A percentile compares a stretch with the other conserved stretches of the same genome.
These are phyloP conservation scores for Sipunculus nudus DNA, from an alignment of 2,888 invertebrate species.

Conservation along the genomic window DNA sequence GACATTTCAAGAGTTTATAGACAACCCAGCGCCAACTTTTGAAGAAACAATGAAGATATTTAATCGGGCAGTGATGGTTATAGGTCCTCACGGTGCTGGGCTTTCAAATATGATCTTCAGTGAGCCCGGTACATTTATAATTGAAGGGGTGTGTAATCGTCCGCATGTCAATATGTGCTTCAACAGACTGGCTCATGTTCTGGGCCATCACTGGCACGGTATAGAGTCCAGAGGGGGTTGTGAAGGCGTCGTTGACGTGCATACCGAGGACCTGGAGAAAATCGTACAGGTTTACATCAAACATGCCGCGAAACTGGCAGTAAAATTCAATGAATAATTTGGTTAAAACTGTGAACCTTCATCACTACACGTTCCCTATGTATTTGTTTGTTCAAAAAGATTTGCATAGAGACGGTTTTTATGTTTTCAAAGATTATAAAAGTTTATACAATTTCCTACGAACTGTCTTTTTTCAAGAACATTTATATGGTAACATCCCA, in stretches of 20 bases:
- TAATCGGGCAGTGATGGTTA: conserved; percentile 26
- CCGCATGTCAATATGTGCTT: conserved; percentile 44
- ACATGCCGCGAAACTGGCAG: too few species aligned
- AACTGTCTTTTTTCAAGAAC: too few species aligned
- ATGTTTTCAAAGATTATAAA: too few species aligned
- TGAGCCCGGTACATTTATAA: conserved; percentile 27
- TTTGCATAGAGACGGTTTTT: too few species aligned
- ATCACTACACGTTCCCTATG: too few species aligned
- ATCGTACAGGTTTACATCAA: conserved; percentile 8
- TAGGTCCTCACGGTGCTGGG: conserved; percentile 43
- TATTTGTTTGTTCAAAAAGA: too few species aligned
- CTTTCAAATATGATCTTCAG: conserved; percentile 35
- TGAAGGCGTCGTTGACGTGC: conserved; percentile 26
- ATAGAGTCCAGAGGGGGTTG: conserved; percentile 34
- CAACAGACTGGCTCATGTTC: conserved; percentile 31
- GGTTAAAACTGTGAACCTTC: too few species aligned
- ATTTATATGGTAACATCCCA: too few species aligned
- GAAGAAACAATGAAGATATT: conserved; percentile 31
- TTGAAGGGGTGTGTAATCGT: conserved; percentile 41
- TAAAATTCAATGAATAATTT: too few species aligned
- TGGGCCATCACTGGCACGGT: conserved; percentile 36
- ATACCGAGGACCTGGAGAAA: conserved; percentile 11
- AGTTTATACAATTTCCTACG: too few species aligned
- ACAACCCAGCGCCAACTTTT: conserved; percentile 31
- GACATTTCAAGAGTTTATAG: conserved; percentile 26